phyloP scores from a whole-genome alignment of 2,888 invertebrate genomes.

The Dilophus febrilis region DNA sequence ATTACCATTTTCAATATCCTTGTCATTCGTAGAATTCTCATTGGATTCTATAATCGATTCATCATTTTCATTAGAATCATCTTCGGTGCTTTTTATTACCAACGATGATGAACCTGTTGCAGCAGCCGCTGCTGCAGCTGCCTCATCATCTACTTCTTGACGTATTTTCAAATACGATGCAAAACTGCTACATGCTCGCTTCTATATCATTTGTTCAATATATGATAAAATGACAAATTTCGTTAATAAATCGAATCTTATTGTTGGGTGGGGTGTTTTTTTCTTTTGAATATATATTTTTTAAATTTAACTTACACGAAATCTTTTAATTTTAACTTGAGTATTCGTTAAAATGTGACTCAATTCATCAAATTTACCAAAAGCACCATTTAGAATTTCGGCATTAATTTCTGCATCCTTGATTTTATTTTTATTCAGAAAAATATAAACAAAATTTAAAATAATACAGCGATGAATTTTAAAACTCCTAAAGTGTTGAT shows the following conservation, averaged over 20 bases:
- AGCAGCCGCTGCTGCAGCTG: slow-evolving; percentile 30
- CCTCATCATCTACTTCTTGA: slow-evolving; percentile 31
- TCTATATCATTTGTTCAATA: not conserved
- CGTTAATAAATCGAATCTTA: not conserved
- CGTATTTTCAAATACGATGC: slow-evolving; percentile 46
- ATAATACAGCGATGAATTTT: too few species aligned
- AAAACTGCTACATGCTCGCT: slow-evolving; percentile 49
- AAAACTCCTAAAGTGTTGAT: too few species aligned
- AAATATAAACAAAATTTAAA: too few species aligned
- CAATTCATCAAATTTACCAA: slow-evolving; percentile 61
- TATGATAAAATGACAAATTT: not conserved
- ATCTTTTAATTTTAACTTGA: slow-evolving; percentile 70
- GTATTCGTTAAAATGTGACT: slow-evolving; percentile 64
- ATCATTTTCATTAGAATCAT: slow-evolving; percentile 11
- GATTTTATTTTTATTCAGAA: too few species aligned
- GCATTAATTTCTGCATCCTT: too few species aligned
- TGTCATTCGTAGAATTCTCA: too few species aligned
- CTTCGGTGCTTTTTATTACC: slow-evolving; percentile 3
- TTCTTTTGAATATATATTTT: not conserved
- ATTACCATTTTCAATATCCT: not conserved
- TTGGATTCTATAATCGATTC: slow-evolving; percentile 8
- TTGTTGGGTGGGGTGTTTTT: not conserved
- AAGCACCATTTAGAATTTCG: slow-evolving; percentile 35
- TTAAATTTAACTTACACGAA: slow-evolving; percentile 44
- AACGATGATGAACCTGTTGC: not conserved